phyloP scores from a whole-genome alignment of 2,888 invertebrate genomes.

The Drosophila yooni region DNA sequence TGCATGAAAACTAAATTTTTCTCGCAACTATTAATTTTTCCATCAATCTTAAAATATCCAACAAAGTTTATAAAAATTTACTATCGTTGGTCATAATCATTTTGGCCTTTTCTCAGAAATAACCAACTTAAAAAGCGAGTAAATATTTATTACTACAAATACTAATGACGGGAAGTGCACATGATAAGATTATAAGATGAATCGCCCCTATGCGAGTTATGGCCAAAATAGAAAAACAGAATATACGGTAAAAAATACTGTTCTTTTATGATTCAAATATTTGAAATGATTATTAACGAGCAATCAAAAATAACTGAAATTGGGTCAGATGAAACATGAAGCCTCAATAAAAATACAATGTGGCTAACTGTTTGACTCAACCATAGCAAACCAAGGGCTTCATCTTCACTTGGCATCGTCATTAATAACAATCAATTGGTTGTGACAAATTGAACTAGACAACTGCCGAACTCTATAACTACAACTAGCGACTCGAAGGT shows the following conservation, averaged over 20 bases:
- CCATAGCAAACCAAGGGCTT: conserved; percentile 38
- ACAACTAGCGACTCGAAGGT: not conserved
- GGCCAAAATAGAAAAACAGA: no score
- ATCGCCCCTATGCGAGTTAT: not conserved
- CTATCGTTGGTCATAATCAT: conserved; percentile 1
- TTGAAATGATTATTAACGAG: conserved; percentile 51
- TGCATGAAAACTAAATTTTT: not conserved
- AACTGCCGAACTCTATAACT: conserved; percentile 8
- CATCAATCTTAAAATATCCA: no score
- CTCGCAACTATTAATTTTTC: no score
- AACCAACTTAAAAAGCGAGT: conserved; percentile 1
- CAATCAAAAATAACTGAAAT: conserved; percentile 34
- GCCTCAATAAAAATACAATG: conserved; percentile 43
- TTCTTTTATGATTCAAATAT: conserved; percentile 30
- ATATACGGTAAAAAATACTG: not conserved
- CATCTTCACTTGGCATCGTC: conserved; percentile 56
- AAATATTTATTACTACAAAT: conserved; percentile 22
- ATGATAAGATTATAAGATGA: conserved; percentile 24
- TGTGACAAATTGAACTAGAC: conserved; percentile 71
- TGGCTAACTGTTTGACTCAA: conserved; percentile 40
- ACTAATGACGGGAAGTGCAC: conserved; percentile 7
- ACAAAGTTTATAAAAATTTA: not conserved
- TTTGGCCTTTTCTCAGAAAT: conserved; percentile 7
- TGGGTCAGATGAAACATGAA: conserved; percentile 63
- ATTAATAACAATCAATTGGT: conserved; percentile 77